phyloP scores from a whole-genome alignment of 2,888 invertebrate genomes.

The Caenorhabditis japonica region DNA sequence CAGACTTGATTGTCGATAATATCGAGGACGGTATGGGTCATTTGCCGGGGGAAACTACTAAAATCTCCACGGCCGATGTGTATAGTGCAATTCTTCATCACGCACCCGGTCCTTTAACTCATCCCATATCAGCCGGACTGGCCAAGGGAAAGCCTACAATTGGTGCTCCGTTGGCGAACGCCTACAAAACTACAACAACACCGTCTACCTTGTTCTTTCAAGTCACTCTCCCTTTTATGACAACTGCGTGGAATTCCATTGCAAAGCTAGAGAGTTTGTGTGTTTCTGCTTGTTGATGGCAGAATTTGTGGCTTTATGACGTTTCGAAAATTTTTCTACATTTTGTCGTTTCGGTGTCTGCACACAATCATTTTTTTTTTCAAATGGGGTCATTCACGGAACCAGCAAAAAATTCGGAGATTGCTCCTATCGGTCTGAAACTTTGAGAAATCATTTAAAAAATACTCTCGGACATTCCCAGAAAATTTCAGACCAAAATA shows the following conservation, averaged over 20 bases:
- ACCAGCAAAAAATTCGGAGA: too few relatives aligned
- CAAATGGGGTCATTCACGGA: too few relatives aligned
- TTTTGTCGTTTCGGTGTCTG: too few relatives aligned
- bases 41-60: conserved; percentile 10
- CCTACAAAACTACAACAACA: conserved; percentile 40
- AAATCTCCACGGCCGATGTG: conserved; percentile 65
- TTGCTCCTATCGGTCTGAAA: too few relatives aligned
- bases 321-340: too few relatives aligned
- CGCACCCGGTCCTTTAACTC: conserved; percentile 65
- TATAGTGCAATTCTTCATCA: conserved; percentile 63
- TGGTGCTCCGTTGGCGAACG: conserved; percentile 20
- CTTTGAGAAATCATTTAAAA: too few relatives aligned
- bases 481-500: too few relatives aligned
- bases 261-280: conserved; percentile 38
- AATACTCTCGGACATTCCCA: too few relatives aligned
- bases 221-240: conserved; percentile 48
- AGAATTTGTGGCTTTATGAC: too few relatives aligned
- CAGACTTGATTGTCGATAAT: conserved; percentile 44
- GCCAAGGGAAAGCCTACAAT: conserved; percentile 37
- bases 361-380: too few relatives aligned
- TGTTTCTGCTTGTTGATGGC: not conserved
- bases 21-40: conserved; percentile 34
- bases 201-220: conserved; percentile 37
- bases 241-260: conserved; percentile 40
- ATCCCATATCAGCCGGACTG: conserved; percentile 50